Percentiles rank a stretch among this genome's conserved stretches.
phyloP scores from a whole-genome alignment of 2,888 invertebrate genomes.

The Thelaira solivaga region DNA sequence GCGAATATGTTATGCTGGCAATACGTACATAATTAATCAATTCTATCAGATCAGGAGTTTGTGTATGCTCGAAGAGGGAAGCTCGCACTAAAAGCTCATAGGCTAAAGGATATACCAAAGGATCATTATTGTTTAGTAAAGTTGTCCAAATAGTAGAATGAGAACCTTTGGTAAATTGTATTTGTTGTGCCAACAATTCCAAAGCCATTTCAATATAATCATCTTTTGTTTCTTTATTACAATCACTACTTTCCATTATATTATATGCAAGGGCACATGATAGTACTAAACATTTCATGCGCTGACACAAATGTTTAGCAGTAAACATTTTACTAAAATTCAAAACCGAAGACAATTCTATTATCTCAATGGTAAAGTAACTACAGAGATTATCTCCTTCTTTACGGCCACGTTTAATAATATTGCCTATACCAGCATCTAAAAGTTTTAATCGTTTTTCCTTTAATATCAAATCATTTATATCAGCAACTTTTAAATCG shows the following conservation, averaged over 20 bases:
- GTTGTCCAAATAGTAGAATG: slow-evolving; percentile 24
- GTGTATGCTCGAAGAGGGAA: slow-evolving; percentile 64
- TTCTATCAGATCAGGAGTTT: slow-evolving; percentile 70
- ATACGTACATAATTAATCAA: slow-evolving; percentile 72
- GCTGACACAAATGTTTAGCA: slow-evolving; percentile 68
- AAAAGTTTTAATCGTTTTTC: slow-evolving; percentile 67
- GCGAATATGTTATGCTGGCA: slow-evolving; percentile 68
- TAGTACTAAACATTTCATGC: slow-evolving; percentile 70
- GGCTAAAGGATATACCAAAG: slow-evolving; percentile 71
- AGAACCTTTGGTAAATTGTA: slow-evolving; percentile 65
- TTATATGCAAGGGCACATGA: slow-evolving; percentile 72
- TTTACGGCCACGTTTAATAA: slow-evolving; percentile 68
- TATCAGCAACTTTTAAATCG: slow-evolving; percentile 63
- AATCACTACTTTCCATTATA: slow-evolving; percentile 69
- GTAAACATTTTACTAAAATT: slow-evolving; percentile 69
- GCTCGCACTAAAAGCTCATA: slow-evolving; percentile 71
- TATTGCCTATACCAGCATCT: slow-evolving; percentile 68
- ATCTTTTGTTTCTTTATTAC: slow-evolving; percentile 66
- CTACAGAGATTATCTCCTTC: slow-evolving; percentile 67
- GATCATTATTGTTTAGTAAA: slow-evolving; percentile 67
- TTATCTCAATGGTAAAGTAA: slow-evolving; percentile 69
- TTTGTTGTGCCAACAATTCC: slow-evolving; percentile 73
- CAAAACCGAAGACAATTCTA: slow-evolving; percentile 69
- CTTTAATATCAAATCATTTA: slow-evolving; percentile 65
- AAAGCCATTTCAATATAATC: slow-evolving; percentile 71